A percentile compares a stretch with the other conserved stretches of the same genome.
Conservation (phyloP, 2,113 vertebrate genomes). For the Microcebus ravelobensis region DNA sequence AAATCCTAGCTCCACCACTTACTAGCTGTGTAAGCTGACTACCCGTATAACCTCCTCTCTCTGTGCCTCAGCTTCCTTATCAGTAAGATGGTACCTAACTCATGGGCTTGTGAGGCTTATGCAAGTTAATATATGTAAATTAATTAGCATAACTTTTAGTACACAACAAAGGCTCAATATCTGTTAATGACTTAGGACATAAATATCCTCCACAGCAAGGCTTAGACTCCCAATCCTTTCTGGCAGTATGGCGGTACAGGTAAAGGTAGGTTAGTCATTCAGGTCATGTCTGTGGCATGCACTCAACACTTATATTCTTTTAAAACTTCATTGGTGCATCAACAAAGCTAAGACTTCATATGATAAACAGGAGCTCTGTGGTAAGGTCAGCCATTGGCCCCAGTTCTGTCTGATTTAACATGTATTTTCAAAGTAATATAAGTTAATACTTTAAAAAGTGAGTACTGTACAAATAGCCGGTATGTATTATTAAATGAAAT, state of each 20-base stretch:
- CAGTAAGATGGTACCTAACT: not conserved
- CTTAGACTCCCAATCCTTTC: not conserved
- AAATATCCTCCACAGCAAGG: not conserved
- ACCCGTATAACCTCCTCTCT: not conserved
- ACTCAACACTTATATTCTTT: not conserved
- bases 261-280: not conserved
- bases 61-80: not conserved
- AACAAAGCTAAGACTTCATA: constrained; percentile 23
- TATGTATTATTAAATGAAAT: not conserved
- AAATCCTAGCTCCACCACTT: not conserved
- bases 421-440: not conserved
- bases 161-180: not conserved
- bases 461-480: not conserved
- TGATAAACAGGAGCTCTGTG: not conserved
- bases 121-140: not conserved
- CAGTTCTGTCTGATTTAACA: not conserved
- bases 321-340: not conserved
- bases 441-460: not conserved
- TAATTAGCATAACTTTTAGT: not conserved
- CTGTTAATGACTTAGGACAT: not conserved
- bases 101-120: not conserved
- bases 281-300: not conserved
- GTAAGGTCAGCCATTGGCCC: not conserved
- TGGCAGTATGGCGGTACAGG: not conserved
- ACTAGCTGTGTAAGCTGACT: not conserved